phyloP scores from a whole-genome alignment of 1,140 invertebrate species.

The Cotesia glomerata region DNA sequence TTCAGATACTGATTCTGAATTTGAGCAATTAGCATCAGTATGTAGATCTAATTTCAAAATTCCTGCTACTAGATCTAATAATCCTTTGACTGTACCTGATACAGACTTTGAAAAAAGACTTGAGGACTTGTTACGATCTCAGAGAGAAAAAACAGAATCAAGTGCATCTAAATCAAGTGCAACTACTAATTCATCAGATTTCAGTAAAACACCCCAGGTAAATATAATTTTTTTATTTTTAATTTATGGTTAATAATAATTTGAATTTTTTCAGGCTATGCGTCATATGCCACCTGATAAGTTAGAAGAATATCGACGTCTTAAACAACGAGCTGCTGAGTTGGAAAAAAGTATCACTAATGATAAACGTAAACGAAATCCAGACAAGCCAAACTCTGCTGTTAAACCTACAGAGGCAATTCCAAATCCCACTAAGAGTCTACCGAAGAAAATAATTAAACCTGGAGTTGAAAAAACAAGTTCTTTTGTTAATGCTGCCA shows the following conservation, averaged over 20 bases:
- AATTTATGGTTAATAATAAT: too few species aligned
- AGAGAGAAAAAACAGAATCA: slow-evolving; percentile 52
- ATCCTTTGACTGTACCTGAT: slow-evolving; percentile 38
- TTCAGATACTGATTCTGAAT: slow-evolving; percentile 54
- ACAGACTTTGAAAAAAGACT: slow-evolving; percentile 57
- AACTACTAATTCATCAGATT: slow-evolving; percentile 21
- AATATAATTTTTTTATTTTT: slow-evolving; percentile 19
- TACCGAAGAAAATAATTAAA: background rate
- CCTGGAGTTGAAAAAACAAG: too few species aligned
- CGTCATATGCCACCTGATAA: slow-evolving; percentile 55
- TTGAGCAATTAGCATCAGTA: background rate
- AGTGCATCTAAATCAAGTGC: background rate
- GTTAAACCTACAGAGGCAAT: slow-evolving; percentile 29
- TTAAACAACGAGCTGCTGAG: slow-evolving; percentile 58
- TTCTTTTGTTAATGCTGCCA: too few species aligned
- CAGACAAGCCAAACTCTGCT: background rate
- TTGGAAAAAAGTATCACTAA: slow-evolving; percentile 44
- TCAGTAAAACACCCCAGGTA: slow-evolving; percentile 44
- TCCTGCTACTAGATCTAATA: slow-evolving; percentile 26
- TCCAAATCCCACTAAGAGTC: slow-evolving; percentile 3
- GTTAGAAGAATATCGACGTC: slow-evolving; percentile 59
- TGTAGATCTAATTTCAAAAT: background rate
- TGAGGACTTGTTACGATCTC: slow-evolving; percentile 54
- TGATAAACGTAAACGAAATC: slow-evolving; percentile 19
- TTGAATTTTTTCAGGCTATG: slow-evolving; percentile 53